phyloP scores from a whole-genome alignment of 2,113 vertebrate species.

The Pardalotus punctatus region DNA sequence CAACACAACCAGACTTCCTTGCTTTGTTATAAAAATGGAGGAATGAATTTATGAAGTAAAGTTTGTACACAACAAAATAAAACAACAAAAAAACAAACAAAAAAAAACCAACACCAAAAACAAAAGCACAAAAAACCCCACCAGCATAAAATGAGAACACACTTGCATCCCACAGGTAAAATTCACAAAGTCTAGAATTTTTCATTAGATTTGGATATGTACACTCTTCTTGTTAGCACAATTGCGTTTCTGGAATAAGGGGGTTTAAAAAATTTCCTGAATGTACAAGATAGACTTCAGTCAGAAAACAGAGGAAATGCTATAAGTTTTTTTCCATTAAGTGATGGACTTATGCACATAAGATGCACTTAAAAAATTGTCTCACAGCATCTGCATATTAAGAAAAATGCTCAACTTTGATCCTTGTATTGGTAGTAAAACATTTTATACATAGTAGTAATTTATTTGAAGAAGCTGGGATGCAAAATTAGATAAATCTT shows the following conservation, averaged over 20 bases:
- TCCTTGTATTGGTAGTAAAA: neutral
- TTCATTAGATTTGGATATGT: neutral
- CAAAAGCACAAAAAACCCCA: rapidly evolving
- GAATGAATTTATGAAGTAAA: neutral
- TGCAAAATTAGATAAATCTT: neutral
- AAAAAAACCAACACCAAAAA: too few species aligned
- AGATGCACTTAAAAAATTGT: rapidly evolving
- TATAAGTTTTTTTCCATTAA: neutral
- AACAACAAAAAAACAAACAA: neutral
- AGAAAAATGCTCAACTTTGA: neutral
- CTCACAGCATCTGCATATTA: neutral
- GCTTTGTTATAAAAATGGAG: neutral
- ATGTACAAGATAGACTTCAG: neutral
- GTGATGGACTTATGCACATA: too few species aligned
- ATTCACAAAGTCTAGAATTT: neutral
- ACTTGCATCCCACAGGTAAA: neutral
- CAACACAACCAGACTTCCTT: neutral
- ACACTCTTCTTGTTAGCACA: neutral
- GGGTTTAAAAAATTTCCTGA: neutral
- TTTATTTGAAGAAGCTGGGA: neutral
- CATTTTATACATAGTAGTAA: neutral
- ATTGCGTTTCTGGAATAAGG: neutral
- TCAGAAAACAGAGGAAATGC: neutral
- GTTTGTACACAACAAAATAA: neutral
- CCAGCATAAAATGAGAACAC: neutral